Evolutionary conservation across 2,113 vertebrate species (phyloP).

Genomic region (Pungitius pungitius): DNA sequence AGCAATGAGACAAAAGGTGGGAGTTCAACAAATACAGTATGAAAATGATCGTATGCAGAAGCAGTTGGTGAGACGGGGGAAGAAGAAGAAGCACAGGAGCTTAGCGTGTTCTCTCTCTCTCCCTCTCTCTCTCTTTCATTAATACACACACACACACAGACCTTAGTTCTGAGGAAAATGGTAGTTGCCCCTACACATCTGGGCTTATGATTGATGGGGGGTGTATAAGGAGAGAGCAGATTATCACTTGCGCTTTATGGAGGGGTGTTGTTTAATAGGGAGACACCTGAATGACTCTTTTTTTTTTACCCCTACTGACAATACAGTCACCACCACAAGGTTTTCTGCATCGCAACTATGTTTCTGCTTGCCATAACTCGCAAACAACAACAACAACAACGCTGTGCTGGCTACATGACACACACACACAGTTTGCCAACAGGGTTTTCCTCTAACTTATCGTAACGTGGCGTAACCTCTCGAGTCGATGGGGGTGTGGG

Average conservation of each 20-base stretch:
- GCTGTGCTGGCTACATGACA: conserved; percentile 40
- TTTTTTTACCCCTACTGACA: conserved; percentile 66
- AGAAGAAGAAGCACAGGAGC: neutral
- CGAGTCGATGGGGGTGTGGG: conserved; percentile 23
- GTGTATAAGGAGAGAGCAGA: conserved; percentile 16
- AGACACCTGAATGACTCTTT: conserved; percentile 60
- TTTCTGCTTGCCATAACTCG: conserved; percentile 55
- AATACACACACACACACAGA: neutral
- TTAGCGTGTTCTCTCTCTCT: conserved; percentile 10
- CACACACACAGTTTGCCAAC: conserved; percentile 52
- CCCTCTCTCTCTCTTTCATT: neutral
- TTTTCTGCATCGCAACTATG: conserved; percentile 50
- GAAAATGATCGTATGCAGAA: too few relatives aligned
- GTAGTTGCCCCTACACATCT: conserved; percentile 54
- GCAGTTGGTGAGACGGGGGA: too few relatives aligned
- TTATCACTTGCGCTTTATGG: conserved; percentile 3
- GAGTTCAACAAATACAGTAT: neutral
- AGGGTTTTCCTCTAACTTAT: conserved; percentile 44
- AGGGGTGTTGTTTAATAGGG: conserved; percentile 20
- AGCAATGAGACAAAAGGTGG: neutral
- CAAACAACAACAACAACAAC: conserved; percentile 35
- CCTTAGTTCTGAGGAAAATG: conserved; percentile 22
- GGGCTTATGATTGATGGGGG: conserved; percentile 34
- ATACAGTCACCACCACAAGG: conserved; percentile 32
- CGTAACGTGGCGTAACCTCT: conserved; percentile 36